Conservation (phyloP, 2,888 invertebrate species). For the Tenthredo scrophulariae region DNA sequence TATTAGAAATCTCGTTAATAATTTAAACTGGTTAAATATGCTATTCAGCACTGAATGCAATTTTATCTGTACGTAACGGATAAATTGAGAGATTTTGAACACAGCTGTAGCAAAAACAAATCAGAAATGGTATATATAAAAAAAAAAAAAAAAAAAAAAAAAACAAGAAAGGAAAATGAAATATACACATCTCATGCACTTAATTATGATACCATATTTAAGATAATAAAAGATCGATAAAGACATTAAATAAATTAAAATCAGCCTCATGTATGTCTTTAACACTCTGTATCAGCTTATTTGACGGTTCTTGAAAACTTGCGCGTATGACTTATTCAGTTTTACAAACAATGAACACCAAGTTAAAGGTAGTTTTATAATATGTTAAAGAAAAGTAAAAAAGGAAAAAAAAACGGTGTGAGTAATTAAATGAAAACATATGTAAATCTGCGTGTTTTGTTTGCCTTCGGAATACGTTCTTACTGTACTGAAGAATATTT, state of each 20-base stretch:
- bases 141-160: background rate
- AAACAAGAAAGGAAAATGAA: background rate
- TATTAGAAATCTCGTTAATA: background rate
- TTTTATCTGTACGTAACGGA: background rate
- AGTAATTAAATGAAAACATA: slow-evolving; percentile 4
- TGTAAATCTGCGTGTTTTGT: background rate
- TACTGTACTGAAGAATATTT: background rate
- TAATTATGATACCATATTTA: background rate
- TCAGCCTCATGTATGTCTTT: background rate
- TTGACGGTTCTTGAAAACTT: background rate
- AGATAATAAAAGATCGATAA: background rate
- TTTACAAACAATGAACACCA: slow-evolving; percentile 8
- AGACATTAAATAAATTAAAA: slow-evolving; percentile 17
- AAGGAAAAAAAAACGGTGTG: background rate
- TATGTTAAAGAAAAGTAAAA: slow-evolving; percentile 8
- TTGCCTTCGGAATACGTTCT: slow-evolving; percentile 1
- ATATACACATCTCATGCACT: slow-evolving; percentile 29
- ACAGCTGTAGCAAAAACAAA: slow-evolving; percentile 50
- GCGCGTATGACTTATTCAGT: slow-evolving; percentile 13
- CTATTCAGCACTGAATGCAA: background rate
- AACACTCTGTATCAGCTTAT: background rate
- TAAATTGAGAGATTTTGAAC: slow-evolving; percentile 54
- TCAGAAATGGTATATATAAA: background rate
- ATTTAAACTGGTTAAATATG: background rate
- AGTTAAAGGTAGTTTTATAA: slow-evolving; percentile 7